Conservation (phyloP, 1,140 invertebrate genomes). For the Matsumurasca onukii region DNA sequence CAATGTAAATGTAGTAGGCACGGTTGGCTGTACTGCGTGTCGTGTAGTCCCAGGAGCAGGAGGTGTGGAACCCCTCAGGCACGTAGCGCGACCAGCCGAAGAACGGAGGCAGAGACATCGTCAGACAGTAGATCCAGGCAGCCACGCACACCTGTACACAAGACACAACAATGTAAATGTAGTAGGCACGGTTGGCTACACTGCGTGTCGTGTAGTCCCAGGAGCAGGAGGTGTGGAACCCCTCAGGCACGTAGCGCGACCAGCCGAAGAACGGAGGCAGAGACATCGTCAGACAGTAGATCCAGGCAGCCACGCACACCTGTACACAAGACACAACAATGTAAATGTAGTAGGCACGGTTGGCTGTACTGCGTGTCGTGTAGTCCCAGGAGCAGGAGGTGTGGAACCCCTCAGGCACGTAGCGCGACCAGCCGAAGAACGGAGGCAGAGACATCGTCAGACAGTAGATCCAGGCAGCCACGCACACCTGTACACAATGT, state of each 20-base stretch:
- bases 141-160: conserved; percentile 52
- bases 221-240: conserved; percentile 56
- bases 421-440: conserved; percentile 56
- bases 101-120: conserved; percentile 52
- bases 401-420: conserved; percentile 54
- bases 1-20: conserved; percentile 53
- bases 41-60: conserved; percentile 59
- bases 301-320: conserved; percentile 51
- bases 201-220: conserved; percentile 56
- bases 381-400: conserved; percentile 61
- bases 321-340: conserved; percentile 54
- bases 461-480: conserved; percentile 55
- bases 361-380: conserved; percentile 47
- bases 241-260: conserved; percentile 54
- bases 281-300: conserved; percentile 49
- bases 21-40: conserved; percentile 48
- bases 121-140: conserved; percentile 54
- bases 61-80: conserved; percentile 54
- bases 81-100: conserved; percentile 57
- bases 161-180: conserved; percentile 52
- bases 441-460: conserved; percentile 52
- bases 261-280: conserved; percentile 57
- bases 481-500: conserved; percentile 45
- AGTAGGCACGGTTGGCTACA: conserved; percentile 50
- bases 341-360: conserved; percentile 53